A percentile compares a stretch with the other conserved stretches of the same genome.
Evolutionary conservation across 2,888 invertebrate genomes (phyloP).

Genomic region (Drosophila quasianomalipes): DNA sequence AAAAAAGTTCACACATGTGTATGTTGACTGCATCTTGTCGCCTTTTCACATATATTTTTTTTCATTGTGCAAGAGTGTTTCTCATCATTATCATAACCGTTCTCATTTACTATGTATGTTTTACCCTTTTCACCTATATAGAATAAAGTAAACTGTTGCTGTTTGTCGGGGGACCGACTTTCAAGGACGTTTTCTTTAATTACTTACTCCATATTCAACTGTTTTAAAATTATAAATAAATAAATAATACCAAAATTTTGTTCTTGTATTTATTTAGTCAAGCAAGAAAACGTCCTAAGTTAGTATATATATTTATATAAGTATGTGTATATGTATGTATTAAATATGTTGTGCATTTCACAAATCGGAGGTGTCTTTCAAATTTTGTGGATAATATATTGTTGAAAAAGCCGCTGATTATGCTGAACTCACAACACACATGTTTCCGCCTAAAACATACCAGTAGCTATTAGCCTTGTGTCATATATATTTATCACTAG

Average conservation of each 20-base stretch:
- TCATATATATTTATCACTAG: background rate
- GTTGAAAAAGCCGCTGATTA: background rate
- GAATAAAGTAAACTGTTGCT: background rate
- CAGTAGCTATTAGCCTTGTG: background rate
- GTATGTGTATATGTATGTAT: conserved; percentile 20
- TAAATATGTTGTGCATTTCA: background rate
- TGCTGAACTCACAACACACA: background rate
- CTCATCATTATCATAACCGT: background rate
- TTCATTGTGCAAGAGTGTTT: conserved; percentile 33
- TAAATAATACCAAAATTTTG: background rate
- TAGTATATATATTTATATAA: background rate
- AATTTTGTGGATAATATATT: background rate
- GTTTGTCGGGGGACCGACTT: conserved; percentile 12
- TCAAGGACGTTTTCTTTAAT: conserved; percentile 11
- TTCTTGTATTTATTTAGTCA: background rate
- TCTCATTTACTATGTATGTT: conserved; percentile 11
- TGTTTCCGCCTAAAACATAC: background rate
- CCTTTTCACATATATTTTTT: conserved; percentile 17
- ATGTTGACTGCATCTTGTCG: conserved; percentile 43
- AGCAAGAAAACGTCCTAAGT: background rate
- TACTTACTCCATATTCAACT: background rate
- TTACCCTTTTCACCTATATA: background rate
- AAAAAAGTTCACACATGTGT: conserved; percentile 13
- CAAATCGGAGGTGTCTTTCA: background rate
- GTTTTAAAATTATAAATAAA: background rate